Evolutionary conservation across 2,888 invertebrate species (phyloP), one percentile per base, ranked within the genome.

Genomic region (Hypena proboscidalis): DNA sequence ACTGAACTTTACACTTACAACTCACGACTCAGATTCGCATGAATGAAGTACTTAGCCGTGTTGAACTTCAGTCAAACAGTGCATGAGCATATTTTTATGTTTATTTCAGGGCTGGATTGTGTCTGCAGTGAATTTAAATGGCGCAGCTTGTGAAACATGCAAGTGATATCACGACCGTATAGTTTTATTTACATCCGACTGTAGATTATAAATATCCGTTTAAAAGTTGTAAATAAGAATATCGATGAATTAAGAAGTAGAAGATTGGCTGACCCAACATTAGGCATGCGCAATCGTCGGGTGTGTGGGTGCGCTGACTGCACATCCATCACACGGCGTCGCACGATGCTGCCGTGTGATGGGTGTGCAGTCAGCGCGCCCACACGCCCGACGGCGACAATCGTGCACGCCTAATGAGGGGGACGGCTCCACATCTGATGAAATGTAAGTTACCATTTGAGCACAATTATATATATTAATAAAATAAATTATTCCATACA

Each of bases 61-160:
- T 61, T 52, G 47, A 58, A 56, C 58, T 43, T 31, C 35, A 67
- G 61, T 58, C 69, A 62, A 70, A 65, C 58, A 60, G 65, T 68
- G 73, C 67, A 72, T 71, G 72, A 68, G 67, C 65, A 74, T 78
- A 74, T 78, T 73, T 74, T 68, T 72, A 73, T 74, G 63, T 72
- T 73, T 67, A 68, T 73, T 75, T 73, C 70, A 74, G 70, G 67
- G 64, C 51, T 62, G 70, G 65, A 69, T 71, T 77, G 65, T 63
- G 73, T 67, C 65, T 76, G 79, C 77, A 78, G 73, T 74, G 79
- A 78, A 83, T 82, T 79, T 72, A 70, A 80, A 82, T 73, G 62
- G 62, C 48, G 27, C 58, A 58, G 66, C 75, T 71, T 67, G 58
- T 72, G 66, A 76, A 78, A 77, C 76, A 74, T 79, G 70, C 66